Evolutionary conservation across 2,888 invertebrate species (phyloP).

Genomic region (Platycheirus rosarum): DNA sequence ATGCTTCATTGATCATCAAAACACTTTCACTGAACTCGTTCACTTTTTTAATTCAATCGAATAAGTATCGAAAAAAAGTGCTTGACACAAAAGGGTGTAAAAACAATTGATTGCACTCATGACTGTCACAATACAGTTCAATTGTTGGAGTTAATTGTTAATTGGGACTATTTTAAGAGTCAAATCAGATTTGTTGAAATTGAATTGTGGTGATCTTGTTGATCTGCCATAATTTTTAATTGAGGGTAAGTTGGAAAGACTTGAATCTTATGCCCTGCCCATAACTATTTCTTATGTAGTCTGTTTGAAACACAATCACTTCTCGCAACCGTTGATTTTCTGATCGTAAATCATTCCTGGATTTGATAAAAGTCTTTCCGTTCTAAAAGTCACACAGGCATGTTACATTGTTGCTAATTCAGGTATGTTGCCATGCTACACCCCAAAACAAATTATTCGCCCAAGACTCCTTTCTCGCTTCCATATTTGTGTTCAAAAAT

Average conservation of each 20-base stretch:
- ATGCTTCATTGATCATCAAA: slow-evolving; percentile 24
- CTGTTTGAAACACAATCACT: slow-evolving; percentile 32
- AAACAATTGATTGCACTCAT: slow-evolving; percentile 23
- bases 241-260: slow-evolving; percentile 4
- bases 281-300: neutral
- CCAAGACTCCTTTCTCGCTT: slow-evolving; percentile 27
- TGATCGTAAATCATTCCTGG: slow-evolving; percentile 61
- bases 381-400: slow-evolving; percentile 23
- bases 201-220: neutral
- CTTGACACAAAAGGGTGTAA: slow-evolving; percentile 3
- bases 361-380: slow-evolving; percentile 9
- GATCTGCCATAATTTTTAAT: slow-evolving; percentile 9
- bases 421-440: neutral
- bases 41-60: slow-evolving; percentile 13
- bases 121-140: slow-evolving; percentile 18
- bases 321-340: slow-evolving; percentile 56
- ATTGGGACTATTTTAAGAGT: neutral
- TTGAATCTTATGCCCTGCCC: neutral
- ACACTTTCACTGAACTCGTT: slow-evolving; percentile 44
- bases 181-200: slow-evolving; percentile 12
- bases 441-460: slow-evolving; percentile 9
- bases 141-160: neutral
- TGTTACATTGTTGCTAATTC: slow-evolving; percentile 52
- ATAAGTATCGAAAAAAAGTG: neutral
- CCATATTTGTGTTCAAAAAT: slow-evolving; percentile 23